A percentile compares a stretch with the other conserved stretches of the same genome.
Evolutionary conservation across 2,888 invertebrate species (phyloP).

Genomic region (Galerucella calmariensis): DNA sequence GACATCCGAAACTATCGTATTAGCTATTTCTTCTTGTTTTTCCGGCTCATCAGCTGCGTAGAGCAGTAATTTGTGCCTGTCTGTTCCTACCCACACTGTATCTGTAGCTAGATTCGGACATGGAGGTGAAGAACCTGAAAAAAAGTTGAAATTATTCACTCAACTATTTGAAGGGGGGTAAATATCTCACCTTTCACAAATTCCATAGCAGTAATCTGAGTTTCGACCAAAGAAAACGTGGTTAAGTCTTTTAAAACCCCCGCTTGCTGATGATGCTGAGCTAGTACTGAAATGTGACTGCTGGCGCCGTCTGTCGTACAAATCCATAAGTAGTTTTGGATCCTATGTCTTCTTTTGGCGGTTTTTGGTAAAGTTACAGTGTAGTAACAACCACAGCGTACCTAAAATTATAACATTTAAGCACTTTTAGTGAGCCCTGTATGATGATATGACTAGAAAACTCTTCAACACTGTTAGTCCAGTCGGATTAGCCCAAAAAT

Average conservation of each 20-base stretch:
- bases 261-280: conserved; percentile 78
- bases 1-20: conserved; percentile 75
- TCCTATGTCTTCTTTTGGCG: conserved; percentile 72
- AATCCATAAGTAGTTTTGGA: conserved; percentile 89
- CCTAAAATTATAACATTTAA: conserved; percentile 66
- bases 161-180: no score
- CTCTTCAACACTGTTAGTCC: no score
- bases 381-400: conserved; percentile 91
- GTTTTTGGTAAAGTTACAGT: conserved; percentile 74
- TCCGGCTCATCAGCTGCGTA: conserved; percentile 89
- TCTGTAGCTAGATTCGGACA: conserved; percentile 68
- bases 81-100: conserved; percentile 94
- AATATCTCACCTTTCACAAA: conserved; percentile 75
- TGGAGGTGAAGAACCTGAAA: conserved; percentile 49
- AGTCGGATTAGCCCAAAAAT: no score
- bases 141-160: no score
- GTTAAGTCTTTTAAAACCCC: conserved; percentile 80
- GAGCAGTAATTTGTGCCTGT: conserved; percentile 81
- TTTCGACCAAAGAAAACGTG: conserved; percentile 83
- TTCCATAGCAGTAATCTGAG: conserved; percentile 84
- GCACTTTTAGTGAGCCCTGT: no score
- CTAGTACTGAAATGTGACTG: conserved; percentile 82
- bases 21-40: conserved; percentile 80
- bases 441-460: no score
- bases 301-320: conserved; percentile 84